Percentiles rank a stretch among this genome's conserved stretches.
phyloP scores from a whole-genome alignment of 2,113 vertebrate species.

The Meles meles region DNA sequence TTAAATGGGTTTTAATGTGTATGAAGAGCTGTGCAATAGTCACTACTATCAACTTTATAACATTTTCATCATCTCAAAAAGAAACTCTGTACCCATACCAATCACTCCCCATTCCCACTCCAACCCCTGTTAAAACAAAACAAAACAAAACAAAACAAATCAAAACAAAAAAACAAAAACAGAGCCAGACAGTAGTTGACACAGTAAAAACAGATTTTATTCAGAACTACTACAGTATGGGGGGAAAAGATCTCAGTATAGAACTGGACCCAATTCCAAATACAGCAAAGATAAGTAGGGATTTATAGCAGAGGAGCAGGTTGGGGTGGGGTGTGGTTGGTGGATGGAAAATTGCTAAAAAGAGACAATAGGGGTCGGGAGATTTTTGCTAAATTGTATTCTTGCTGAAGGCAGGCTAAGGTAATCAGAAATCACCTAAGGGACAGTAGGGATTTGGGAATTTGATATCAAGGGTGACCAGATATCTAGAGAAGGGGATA shows the following conservation, averaged over 20 bases:
- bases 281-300: not conserved
- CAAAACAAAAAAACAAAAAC: not conserved
- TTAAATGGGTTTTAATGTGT: not conserved
- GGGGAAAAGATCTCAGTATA: not conserved
- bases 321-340: not conserved
- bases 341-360: conserved; percentile 35
- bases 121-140: conserved; percentile 29
- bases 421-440: not conserved
- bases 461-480: not conserved
- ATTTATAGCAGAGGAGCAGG: not conserved
- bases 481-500: not conserved
- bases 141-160: not conserved
- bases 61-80: conserved; percentile 24
- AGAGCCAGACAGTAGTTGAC: not conserved
- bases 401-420: not conserved
- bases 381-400: conserved; percentile 34
- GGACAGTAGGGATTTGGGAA: not conserved
- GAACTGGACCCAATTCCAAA: conserved; percentile 17
- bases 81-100: not conserved
- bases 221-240: not conserved
- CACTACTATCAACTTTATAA: conserved; percentile 24
- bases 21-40: not conserved
- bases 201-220: conserved; percentile 32
- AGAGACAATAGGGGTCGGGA: not conserved
- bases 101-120: not conserved